Evolutionary conservation across 53 echinoderm and acorn worm genomes (phyloP).

Genomic region (Luidia sarsii): DNA sequence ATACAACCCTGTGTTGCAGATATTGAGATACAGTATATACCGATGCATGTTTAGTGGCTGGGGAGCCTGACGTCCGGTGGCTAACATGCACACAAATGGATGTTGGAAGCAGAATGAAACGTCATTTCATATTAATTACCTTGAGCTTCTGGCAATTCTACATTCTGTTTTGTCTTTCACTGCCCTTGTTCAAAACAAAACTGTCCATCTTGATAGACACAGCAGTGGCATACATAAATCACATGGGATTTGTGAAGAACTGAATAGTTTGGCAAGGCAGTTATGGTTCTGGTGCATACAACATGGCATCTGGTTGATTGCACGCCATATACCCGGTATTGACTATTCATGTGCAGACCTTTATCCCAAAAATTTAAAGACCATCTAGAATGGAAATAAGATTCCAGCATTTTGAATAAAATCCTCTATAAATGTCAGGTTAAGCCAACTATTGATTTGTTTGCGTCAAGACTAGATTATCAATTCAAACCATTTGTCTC

Average conservation of each 20-base stretch:
- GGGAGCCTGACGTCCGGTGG: background rate
- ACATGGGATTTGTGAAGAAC: background rate
- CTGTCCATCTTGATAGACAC: background rate
- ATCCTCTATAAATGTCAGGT: background rate
- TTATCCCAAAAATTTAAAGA: background rate
- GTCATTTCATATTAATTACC: background rate
- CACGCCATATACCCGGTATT: background rate
- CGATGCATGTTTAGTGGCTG: background rate
- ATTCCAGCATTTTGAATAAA: background rate
- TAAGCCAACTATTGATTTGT: background rate
- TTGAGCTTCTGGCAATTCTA: background rate
- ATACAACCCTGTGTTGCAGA: too few relatives aligned
- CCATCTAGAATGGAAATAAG: background rate
- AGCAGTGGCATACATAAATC: background rate
- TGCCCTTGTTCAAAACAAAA: background rate
- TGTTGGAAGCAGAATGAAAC: background rate
- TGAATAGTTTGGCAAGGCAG: background rate
- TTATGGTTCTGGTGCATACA: constrained; percentile 4
- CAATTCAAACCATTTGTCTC: background rate
- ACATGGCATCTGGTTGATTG: background rate
- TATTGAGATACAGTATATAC: background rate
- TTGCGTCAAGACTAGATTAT: background rate
- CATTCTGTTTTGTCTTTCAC: background rate
- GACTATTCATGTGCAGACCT: background rate
- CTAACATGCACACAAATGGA: background rate